Evolutionary conservation across 2,797 vertebrate species (phyloP).

Genomic region (Hipposideros larvatus): DNA sequence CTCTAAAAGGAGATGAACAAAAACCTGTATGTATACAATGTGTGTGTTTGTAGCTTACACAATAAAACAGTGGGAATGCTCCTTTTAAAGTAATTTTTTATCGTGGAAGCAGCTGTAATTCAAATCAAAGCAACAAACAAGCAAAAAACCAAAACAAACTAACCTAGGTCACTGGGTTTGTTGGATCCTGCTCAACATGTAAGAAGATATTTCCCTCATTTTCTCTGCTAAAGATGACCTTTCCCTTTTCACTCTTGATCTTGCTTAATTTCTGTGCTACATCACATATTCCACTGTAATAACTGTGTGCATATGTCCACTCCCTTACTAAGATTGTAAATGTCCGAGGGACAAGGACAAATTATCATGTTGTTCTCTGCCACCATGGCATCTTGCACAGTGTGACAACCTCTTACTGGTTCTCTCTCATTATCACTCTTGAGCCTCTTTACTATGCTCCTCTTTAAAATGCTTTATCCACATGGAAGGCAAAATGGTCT

Average conservation of each 20-base stretch:
- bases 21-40: not conserved
- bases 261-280: not conserved
- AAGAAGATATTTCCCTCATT: not conserved
- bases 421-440: not conserved
- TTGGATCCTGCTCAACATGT: not conserved
- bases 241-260: not conserved
- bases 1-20: not conserved
- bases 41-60: not conserved
- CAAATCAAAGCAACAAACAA: slow-evolving; percentile 41
- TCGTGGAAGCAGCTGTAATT: slow-evolving; percentile 16
- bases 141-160: not conserved
- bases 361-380: not conserved
- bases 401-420: not conserved
- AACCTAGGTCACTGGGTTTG: not conserved
- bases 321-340: not conserved
- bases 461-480: not conserved
- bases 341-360: not conserved
- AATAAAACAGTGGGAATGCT: not conserved
- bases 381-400: not conserved
- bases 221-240: not conserved
- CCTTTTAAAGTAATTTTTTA: slow-evolving; percentile 35
- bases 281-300: not conserved
- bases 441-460: not conserved
- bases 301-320: accelerated
- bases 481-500: not conserved